Evolutionary conservation across 2,888 invertebrate genomes (phyloP), one percentile per base, ranked within the genome.

Genomic region (Pegoplata infirma): DNA sequence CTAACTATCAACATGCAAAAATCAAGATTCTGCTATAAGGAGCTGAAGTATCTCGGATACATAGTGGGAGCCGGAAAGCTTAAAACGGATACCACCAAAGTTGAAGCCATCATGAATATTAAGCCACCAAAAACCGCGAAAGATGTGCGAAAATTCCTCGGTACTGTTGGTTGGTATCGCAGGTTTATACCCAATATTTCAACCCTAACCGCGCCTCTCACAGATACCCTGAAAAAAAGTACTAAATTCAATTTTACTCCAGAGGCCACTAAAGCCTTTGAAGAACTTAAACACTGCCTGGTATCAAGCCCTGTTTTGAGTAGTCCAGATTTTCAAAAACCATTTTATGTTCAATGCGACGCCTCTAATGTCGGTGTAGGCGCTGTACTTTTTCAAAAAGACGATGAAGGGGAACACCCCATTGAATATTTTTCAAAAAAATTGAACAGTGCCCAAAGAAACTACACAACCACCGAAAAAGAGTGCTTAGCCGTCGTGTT

Each of bases 151-250:
- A 63, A 44, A 5, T 72, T 77, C 12, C 36, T 77, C 8, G 71
- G 71, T 5, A 72, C 64, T 10, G 63, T 71, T 2, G 74, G 79
- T 7, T 74, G 71, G 74, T 74, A 53, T 10, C 23, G 59, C 2
- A 17, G 59, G 10, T 64, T 64, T 8, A 64, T 72, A 1, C 16
- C 3, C 1, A 55, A 72, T 44, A 55, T 53, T n/a, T 23, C 71
- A 2, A 55, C 61, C 1, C 8, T 63, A 12, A 25, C 71, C 0
- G 53, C 71, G 25, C 55, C 63, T 2, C 23, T 71, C 0, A 63
- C 63, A 3, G 49, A 63, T n/a, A 40, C 49, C 0, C 21, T 63
- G 5, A 63, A 51, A 10, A 49, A 49, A 3, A 3, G 28, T 1
- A 3, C 36, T 5, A 49, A 63, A 63, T 63, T 63, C 10, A 5